Percentiles rank a stretch among this genome's conserved stretches.
phyloP scores from a whole-genome alignment of 2,888 invertebrate species.

The Thymelicus sylvestris region DNA sequence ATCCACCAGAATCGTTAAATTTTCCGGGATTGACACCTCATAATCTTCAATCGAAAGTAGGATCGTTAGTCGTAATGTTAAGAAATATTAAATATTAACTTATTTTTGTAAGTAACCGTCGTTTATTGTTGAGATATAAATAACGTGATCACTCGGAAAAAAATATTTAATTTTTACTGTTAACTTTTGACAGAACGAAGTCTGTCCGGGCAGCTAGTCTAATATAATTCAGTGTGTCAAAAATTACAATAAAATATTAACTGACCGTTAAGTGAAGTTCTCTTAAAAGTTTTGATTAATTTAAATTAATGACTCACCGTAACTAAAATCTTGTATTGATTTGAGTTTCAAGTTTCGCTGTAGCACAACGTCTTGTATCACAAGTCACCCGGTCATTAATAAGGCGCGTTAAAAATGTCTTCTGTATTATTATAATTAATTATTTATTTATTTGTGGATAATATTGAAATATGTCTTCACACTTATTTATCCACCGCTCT shows the following conservation, averaged over 20 bases:
- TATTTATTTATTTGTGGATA: slow-evolving; percentile 1
- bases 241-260: neutral
- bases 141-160: too few species aligned
- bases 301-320: slow-evolving; percentile 33
- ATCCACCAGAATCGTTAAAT: too few species aligned
- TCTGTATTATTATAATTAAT: neutral
- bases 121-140: too few species aligned
- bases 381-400: slow-evolving; percentile 19
- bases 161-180: too few species aligned
- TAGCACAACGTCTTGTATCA: slow-evolving; percentile 13
- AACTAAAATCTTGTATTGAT: slow-evolving; percentile 10
- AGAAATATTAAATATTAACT: too few species aligned
- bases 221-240: neutral
- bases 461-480: slow-evolving; percentile 13
- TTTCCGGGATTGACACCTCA: too few species aligned
- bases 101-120: too few species aligned
- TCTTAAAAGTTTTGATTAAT: slow-evolving; percentile 1
- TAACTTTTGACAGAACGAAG: too few species aligned
- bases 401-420: neutral
- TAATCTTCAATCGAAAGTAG: too few species aligned
- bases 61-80: too few species aligned
- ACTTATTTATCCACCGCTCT: slow-evolving; percentile 10
- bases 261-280: neutral
- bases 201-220: too few species aligned
- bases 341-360: slow-evolving; percentile 17